Evolutionary conservation across 2,888 invertebrate species (phyloP).

Genomic region (Microdon myrmicae): DNA sequence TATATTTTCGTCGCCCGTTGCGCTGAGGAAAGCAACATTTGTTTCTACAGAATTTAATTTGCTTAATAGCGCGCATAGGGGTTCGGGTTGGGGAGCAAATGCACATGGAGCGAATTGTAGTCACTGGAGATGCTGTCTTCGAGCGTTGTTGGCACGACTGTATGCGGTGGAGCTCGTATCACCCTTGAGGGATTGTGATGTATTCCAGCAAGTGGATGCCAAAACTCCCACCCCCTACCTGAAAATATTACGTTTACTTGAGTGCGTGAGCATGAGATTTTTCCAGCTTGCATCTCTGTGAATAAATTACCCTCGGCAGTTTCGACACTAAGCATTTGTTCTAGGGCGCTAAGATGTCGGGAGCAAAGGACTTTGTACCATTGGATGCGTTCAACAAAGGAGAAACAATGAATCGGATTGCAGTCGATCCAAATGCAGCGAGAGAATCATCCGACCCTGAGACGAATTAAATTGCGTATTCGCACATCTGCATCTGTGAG

Average conservation of each 20-base stretch:
- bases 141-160: constrained; percentile 35
- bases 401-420: constrained; percentile 15
- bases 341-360: constrained; percentile 16
- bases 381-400: constrained; percentile 38
- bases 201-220: constrained; percentile 21
- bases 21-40: constrained; percentile 37
- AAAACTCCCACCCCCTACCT: constrained; percentile 18
- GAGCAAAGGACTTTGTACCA: constrained; percentile 18
- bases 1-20: constrained; percentile 3
- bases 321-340: constrained; percentile 23
- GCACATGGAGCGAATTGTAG: constrained; percentile 5
- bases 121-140: constrained; percentile 20
- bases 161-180: constrained; percentile 23
- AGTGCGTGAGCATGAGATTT: constrained; percentile 17
- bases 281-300: constrained; percentile 34
- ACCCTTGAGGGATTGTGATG: constrained; percentile 32
- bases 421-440: constrained; percentile 6
- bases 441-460: constrained; percentile 9
- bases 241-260: constrained; percentile 29
- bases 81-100: constrained; percentile 13
- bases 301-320: constrained; percentile 39
- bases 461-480: constrained; percentile 25
- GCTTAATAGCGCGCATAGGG: constrained; percentile 47
- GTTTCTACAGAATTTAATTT: constrained; percentile 47
- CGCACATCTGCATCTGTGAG: constrained; percentile 19